Evolutionary conservation across 2,888 invertebrate genomes (phyloP).

Genomic region (Deroplatys truncata): DNA sequence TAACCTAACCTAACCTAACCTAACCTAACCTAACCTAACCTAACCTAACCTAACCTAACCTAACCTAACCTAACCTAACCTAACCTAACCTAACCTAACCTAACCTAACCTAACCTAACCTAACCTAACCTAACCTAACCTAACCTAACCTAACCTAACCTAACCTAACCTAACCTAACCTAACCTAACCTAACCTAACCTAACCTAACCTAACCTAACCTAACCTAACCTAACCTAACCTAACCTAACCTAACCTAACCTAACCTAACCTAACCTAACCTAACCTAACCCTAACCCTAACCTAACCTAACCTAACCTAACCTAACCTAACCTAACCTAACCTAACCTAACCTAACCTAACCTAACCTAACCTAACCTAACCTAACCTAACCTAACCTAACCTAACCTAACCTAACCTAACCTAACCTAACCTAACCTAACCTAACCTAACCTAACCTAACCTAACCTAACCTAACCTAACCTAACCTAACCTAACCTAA

Average conservation of each 20-base stretch:
- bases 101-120: constrained; percentile 24
- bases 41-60: constrained; percentile 22
- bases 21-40: constrained; percentile 22
- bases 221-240: not conserved
- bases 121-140: not conserved
- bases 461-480: constrained; percentile 9
- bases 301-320: constrained; percentile 8
- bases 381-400: not conserved
- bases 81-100: constrained; percentile 15
- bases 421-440: constrained; percentile 22
- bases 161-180: too few relatives aligned
- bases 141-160: not conserved
- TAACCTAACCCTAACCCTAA: not conserved
- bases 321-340: constrained; percentile 8
- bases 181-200: too few relatives aligned
- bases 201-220: not conserved
- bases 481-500: constrained; percentile 32
- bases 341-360: constrained; percentile 10
- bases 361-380: constrained; percentile 27
- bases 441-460: constrained; percentile 34
- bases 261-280: constrained; percentile 9
- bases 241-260: constrained; percentile 6
- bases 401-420: constrained; percentile 30
- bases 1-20: too few relatives aligned
- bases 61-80: constrained; percentile 27